Evolutionary conservation across 1,140 invertebrate genomes (phyloP).

Genomic region (Matsumurasca onukii): DNA sequence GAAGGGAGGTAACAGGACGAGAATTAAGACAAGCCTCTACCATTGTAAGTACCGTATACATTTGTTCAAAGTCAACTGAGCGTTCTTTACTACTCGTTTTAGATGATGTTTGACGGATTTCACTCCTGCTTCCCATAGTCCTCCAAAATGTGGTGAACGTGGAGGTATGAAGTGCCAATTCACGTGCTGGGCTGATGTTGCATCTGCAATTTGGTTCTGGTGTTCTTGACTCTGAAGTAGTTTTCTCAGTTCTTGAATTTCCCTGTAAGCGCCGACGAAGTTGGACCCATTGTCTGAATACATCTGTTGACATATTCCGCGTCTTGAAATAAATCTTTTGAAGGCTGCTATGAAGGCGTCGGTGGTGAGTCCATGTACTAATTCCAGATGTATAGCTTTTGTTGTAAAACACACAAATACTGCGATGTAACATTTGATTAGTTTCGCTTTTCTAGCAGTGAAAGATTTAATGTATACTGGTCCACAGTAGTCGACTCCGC

Average conservation of each 20-base stretch:
- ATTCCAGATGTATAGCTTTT: conserved; percentile 44
- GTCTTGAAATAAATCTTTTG: conserved; percentile 40
- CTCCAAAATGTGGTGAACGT: conserved; percentile 28
- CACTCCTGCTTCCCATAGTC: conserved; percentile 42
- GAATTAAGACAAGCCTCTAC: conserved; percentile 46
- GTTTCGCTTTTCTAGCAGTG: not conserved
- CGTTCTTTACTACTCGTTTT: conserved; percentile 27
- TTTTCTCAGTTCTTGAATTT: conserved; percentile 38
- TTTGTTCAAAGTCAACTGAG: conserved; percentile 42
- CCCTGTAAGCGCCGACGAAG: conserved; percentile 43
- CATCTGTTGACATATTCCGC: conserved; percentile 35
- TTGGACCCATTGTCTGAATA: conserved; percentile 47
- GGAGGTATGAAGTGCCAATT: conserved; percentile 22
- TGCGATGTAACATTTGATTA: conserved; percentile 24
- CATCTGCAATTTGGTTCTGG: not conserved
- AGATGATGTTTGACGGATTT: conserved; percentile 43
- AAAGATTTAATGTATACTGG: not conserved
- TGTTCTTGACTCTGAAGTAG: not conserved
- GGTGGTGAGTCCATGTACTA: conserved; percentile 41
- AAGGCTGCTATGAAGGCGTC: conserved; percentile 42
- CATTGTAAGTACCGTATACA: conserved; percentile 42
- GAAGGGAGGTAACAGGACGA: conserved; percentile 37
- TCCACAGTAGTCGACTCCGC: not conserved
- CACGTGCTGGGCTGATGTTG: not conserved
- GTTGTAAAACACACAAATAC: too few species aligned